These are phyloP conservation scores for Hippocampus zosterae DNA, from an alignment of 2,113 vertebrate genomes.

Conservation along the genomic window DNA sequence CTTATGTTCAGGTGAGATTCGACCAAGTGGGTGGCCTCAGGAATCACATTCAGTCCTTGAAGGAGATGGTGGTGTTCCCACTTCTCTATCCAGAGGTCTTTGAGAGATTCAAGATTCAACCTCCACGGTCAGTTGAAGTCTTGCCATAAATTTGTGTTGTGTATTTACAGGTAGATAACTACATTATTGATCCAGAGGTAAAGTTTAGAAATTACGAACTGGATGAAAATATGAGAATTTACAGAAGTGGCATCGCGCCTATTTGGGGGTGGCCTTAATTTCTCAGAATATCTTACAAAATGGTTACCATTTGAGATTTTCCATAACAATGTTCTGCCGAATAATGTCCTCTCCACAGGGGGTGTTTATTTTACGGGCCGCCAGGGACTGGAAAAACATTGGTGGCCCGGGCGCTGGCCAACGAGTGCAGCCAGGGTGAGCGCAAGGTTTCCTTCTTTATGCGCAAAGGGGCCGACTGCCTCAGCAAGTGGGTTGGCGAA, in stretches of 20 bases:
- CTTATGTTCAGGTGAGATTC: conserved; percentile 82
- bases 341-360: conserved; percentile 70
- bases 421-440: conserved; percentile 96
- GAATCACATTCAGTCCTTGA: conserved; percentile 93
- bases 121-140: conserved; percentile 80
- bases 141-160: not conserved
- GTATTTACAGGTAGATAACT: not conserved
- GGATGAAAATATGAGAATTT: too few species aligned
- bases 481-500: conserved; percentile 99
- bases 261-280: too few species aligned
- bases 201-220: not conserved
- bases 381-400: conserved; percentile 98
- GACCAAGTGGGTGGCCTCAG: conserved; percentile 92
- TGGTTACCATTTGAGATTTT: too few species aligned
- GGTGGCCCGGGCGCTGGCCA: conserved; percentile 95
- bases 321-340: too few species aligned
- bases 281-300: too few species aligned
- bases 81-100: conserved; percentile 96
- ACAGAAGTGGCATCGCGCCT: too few species aligned
- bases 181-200: not conserved
- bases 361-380: conserved; percentile 97
- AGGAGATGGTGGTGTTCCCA: conserved; percentile 99
- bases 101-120: conserved; percentile 98
- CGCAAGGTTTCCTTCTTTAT: conserved; percentile 98
- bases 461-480: conserved; percentile 98